Conservation (phyloP, 2,888 invertebrate species). For the Tiliacea aurago region DNA sequence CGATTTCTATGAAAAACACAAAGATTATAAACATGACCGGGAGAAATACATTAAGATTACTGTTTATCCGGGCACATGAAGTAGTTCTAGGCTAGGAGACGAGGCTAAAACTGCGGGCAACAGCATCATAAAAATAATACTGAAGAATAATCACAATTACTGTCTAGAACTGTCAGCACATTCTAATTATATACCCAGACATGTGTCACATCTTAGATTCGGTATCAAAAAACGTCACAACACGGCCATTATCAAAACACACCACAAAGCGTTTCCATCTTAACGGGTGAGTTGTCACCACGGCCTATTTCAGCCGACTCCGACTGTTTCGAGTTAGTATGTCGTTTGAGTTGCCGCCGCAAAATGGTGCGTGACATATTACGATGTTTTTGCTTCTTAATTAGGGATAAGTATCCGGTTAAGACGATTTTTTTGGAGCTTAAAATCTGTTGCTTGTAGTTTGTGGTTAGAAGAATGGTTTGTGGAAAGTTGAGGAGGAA, state of each 20-base stretch:
- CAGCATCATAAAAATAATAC: constrained; percentile 1
- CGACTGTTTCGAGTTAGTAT: constrained; percentile 66
- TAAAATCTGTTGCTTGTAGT: constrained; percentile 49
- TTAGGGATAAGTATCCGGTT: constrained; percentile 87
- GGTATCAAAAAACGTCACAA: constrained; percentile 66
- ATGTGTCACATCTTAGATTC: constrained; percentile 60
- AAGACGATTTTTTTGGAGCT: constrained; percentile 65
- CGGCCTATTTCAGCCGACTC: constrained; percentile 77
- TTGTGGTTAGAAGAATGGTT: constrained; percentile 11
- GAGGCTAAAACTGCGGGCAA: not conserved
- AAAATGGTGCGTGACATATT: constrained; percentile 83
- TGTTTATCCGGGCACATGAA: not conserved
- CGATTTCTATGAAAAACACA: not conserved
- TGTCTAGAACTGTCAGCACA: constrained; percentile 15
- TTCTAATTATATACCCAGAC: constrained; percentile 50
- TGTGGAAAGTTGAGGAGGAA: not conserved
- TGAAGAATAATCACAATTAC: not conserved
- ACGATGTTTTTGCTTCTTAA: constrained; percentile 85
- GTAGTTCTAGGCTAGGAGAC: not conserved
- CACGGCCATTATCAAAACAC: constrained; percentile 79
- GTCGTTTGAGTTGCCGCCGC: constrained; percentile 75
- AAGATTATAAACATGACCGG: not conserved
- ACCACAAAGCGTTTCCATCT: constrained; percentile 74
- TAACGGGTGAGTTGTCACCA: constrained; percentile 82
- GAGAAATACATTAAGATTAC: not conserved